phyloP scores from a whole-genome alignment of 2,888 invertebrate species.

The Lypha dubia region DNA sequence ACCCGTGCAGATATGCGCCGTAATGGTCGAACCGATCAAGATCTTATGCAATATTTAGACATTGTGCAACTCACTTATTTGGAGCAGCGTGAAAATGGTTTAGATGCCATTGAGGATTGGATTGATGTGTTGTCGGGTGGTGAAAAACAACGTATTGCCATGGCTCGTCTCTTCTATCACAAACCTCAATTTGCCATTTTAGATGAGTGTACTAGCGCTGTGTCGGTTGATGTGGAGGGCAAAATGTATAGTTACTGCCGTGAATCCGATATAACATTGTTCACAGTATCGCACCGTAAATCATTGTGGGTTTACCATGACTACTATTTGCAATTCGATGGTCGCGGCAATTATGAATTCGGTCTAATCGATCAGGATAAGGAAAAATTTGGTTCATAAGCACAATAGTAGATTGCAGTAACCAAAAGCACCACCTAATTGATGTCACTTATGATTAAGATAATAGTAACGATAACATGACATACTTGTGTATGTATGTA shows the following conservation, averaged over 20 bases:
- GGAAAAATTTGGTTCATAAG: slow-evolving; percentile 95
- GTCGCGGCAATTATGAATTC: slow-evolving; percentile 95
- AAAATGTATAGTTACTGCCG: slow-evolving; percentile 98
- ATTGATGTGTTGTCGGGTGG: slow-evolving; percentile 99
- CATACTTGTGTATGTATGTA: slow-evolving; percentile 9
- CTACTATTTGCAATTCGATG: slow-evolving; percentile 97
- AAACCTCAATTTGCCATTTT: slow-evolving; percentile 99
- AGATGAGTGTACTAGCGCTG: slow-evolving; percentile 99
- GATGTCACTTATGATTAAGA: slow-evolving; percentile 5
- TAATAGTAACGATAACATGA: not conserved
- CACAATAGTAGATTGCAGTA: not conserved
- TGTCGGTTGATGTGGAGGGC: slow-evolving; percentile 99
- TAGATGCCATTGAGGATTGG: slow-evolving; percentile 98
- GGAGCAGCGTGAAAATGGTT: slow-evolving; percentile 92
- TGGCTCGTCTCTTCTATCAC: slow-evolving; percentile 98
- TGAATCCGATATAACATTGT: slow-evolving; percentile 93
- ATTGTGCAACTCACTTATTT: slow-evolving; percentile 94
- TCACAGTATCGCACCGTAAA: slow-evolving; percentile 98
- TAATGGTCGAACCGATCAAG: slow-evolving; percentile 90
- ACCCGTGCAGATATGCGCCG: slow-evolving; percentile 92
- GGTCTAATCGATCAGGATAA: slow-evolving; percentile 93
- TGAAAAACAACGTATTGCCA: slow-evolving; percentile 99
- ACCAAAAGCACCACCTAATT: slow-evolving; percentile 23
- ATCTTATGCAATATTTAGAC: slow-evolving; percentile 90
- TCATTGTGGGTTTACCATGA: slow-evolving; percentile 99